Percentiles rank a stretch among this genome's conserved stretches.
Evolutionary conservation across 2,797 vertebrate genomes (phyloP).

Genomic region (Melanotaenia trifasciata): DNA sequence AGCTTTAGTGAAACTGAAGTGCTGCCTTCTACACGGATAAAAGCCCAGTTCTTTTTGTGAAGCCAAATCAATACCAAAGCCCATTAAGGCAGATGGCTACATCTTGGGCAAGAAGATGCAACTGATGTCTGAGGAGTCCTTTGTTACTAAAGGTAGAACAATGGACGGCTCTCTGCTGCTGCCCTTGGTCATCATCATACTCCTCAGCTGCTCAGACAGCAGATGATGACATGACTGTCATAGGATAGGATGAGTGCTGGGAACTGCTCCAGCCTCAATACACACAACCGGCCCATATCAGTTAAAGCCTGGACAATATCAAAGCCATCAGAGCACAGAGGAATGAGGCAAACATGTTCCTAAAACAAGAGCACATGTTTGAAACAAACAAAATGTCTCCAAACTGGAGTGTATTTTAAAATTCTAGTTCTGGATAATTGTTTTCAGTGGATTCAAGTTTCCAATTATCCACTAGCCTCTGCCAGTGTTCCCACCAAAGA

Average conservation of each 20-base stretch:
- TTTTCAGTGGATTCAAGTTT: conserved; percentile 82
- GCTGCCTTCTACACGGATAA: conserved; percentile 75
- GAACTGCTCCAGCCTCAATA: conserved; percentile 60
- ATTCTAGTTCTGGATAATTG: conserved; percentile 78
- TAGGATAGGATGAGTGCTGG: conserved; percentile 60
- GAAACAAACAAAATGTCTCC: conserved; percentile 61
- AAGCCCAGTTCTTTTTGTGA: conserved; percentile 76
- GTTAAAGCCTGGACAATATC: conserved; percentile 41
- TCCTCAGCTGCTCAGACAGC: conserved; percentile 62
- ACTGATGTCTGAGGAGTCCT: conserved; percentile 70
- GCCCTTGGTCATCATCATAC: conserved; percentile 57
- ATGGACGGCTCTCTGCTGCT: conserved; percentile 57
- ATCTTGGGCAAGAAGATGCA: conserved; percentile 71
- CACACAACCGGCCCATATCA: conserved; percentile 32
- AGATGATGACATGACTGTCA: conserved; percentile 73
- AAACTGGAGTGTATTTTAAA: conserved; percentile 77
- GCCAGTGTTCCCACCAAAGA: conserved; percentile 70
- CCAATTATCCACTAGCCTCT: conserved; percentile 76
- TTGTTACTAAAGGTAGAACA: conserved; percentile 54
- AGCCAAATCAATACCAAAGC: conserved; percentile 80
- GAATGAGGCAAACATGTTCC: conserved; percentile 43
- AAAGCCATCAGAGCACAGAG: conserved; percentile 40
- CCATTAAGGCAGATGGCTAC: conserved; percentile 77
- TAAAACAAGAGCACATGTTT: conserved; percentile 55
- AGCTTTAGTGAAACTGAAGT: conserved; percentile 74